A percentile compares a stretch with the other conserved stretches of the same genome.
Conservation (phyloP, 1,140 invertebrate species). For the Sminthurinus signatus region DNA sequence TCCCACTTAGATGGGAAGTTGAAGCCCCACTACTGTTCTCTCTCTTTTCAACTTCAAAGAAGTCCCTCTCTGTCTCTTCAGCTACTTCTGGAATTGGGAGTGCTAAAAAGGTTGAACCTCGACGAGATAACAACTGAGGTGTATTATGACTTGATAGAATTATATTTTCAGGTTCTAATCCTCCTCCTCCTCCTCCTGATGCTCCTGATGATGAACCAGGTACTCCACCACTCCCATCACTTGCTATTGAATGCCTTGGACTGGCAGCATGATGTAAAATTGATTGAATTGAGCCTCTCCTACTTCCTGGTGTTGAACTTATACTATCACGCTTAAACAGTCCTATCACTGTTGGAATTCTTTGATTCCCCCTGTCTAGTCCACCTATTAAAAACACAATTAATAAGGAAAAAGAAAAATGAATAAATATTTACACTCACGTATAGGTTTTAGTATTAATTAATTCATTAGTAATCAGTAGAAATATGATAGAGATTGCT, state of each 20-base stretch:
- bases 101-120: slow-evolving; percentile 29
- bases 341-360: slow-evolving; percentile 42
- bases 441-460: too few species aligned
- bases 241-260: slow-evolving; percentile 25
- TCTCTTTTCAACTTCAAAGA: slow-evolving; percentile 27
- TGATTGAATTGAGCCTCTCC: slow-evolving; percentile 36
- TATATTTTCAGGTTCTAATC: slow-evolving; percentile 1
- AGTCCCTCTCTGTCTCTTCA: slow-evolving; percentile 37
- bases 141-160: slow-evolving; percentile 6
- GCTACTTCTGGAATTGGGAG: slow-evolving; percentile 28
- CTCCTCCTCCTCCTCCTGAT: slow-evolving; percentile 19
- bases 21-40: neutral
- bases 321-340: slow-evolving; percentile 42
- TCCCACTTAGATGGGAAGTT: neutral
- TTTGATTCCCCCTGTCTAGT: slow-evolving; percentile 17
- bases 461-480: too few species aligned
- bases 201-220: too few species aligned
- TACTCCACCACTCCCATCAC: too few species aligned
- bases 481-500: neutral
- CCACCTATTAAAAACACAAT: slow-evolving; percentile 17
- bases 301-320: slow-evolving; percentile 27
- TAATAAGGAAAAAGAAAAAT: neutral
- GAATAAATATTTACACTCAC: slow-evolving; percentile 2
- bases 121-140: slow-evolving; percentile 13
- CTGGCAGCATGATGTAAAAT: too few species aligned